Evolutionary conservation across 2,888 invertebrate species (phyloP), one percentile per base, ranked within the genome.

Genomic region (Tanypteryx hageni): DNA sequence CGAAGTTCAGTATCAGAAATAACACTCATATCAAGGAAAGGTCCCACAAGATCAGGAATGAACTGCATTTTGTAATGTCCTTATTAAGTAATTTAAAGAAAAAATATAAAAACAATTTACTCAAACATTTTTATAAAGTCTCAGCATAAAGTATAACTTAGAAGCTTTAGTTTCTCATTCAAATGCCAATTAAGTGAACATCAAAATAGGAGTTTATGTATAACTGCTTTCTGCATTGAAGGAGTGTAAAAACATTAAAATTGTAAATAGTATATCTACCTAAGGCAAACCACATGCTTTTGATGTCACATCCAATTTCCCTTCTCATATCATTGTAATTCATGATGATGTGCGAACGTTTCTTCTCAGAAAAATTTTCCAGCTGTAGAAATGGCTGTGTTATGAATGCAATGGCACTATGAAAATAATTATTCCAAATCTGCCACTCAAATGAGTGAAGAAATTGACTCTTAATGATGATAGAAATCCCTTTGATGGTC

Each of bases 211-310:
- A 31, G 8, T 14, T n/a, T 57, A 56, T 56, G 18, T 16, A 22
- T 13, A 11, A n/a, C n/a, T 8, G 5, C 81, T 22, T 22, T 81
- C 14, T 44, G 56, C 16, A 44, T 16, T 16, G 18, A 4, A 57
- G 16, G 44, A 57, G 22, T 18, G 57, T 27, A 83, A 92, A n/a
- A 93, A 92, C 2, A 59, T 0, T 58, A 31, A 81, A 14, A 16
- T 27, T 56, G 9, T 27, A n/a, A 11, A 10, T 14, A 5, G 18
- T 31, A 92, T 81, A 94, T 95, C 95, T 94, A 97, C 97, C 97
- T 93, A 99, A 95, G 94, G 97, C 97, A 94, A 98, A 98, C 99
- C 99, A 99, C 98, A 99, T 98, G 86, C 97, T 97, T 86, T 97
- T 96, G 92, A 99, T 97, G 94, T 98, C 97, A 93, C 97, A 97